These are phyloP conservation scores for Hypsibius dujardini DNA, from an alignment of 1,140 invertebrate genomes.

Conservation along the genomic window DNA sequence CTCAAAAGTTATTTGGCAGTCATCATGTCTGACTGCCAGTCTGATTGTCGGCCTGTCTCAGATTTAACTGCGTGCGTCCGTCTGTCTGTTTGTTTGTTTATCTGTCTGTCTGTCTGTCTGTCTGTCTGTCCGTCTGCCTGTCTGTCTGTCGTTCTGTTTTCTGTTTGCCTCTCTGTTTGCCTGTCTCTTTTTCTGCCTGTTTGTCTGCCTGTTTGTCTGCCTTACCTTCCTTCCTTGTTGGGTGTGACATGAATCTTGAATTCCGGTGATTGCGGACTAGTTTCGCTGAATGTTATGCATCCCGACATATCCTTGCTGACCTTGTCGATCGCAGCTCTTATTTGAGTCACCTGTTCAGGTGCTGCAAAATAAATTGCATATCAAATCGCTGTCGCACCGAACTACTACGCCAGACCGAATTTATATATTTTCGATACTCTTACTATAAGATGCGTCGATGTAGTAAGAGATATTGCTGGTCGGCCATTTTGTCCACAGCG, in stretches of 20 bases:
- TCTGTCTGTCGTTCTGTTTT: too few species aligned
- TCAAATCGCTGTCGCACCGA: neutral
- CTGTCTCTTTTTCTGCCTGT: too few species aligned
- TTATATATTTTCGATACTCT: neutral
- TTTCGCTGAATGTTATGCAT: neutral
- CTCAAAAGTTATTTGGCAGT: neutral
- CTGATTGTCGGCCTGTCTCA: too few species aligned
- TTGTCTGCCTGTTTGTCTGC: too few species aligned
- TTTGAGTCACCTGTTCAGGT: neutral
- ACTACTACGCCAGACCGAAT: too few species aligned
- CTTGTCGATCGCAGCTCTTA: neutral
- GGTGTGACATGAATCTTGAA: neutral
- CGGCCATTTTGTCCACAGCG: neutral
- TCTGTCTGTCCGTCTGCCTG: too few species aligned
- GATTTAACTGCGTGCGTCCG: too few species aligned
- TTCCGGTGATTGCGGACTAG: neutral
- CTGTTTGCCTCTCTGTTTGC: too few species aligned
- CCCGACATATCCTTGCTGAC: neutral
- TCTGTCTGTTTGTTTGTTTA: too few species aligned
- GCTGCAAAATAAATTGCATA: neutral
- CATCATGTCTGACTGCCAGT: too few species aligned
- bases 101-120: too few species aligned
- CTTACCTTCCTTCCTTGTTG: neutral
- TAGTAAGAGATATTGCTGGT: neutral
- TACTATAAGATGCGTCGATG: neutral